A percentile compares a stretch with the other conserved stretches of the same genome.
Conservation (phyloP, 2,113 vertebrate genomes). For the Protobothrops mucrosquamatus region DNA sequence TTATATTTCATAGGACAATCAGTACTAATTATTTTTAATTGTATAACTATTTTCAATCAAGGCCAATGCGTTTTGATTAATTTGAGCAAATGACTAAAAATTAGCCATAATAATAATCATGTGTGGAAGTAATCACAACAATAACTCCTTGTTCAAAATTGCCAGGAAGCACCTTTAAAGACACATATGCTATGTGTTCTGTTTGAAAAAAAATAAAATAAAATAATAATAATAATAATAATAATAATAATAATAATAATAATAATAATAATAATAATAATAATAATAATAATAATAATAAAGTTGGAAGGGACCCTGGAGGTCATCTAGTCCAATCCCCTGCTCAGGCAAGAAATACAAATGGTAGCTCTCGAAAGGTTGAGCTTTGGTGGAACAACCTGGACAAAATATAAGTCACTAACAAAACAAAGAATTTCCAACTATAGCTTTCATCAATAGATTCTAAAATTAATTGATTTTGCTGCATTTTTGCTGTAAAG, state of each 20-base stretch:
- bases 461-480: neutral
- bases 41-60: neutral
- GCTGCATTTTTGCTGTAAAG: neutral
- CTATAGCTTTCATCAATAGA: neutral
- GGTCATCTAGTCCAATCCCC: too few relatives aligned
- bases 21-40: neutral
- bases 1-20: neutral
- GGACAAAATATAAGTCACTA: neutral
- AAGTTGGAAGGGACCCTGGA: too few relatives aligned
- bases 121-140: neutral
- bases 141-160: neutral
- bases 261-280: too few relatives aligned
- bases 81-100: neutral
- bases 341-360: neutral
- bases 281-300: too few relatives aligned
- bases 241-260: too few relatives aligned
- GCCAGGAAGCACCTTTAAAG: neutral
- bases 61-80: neutral
- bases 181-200: neutral
- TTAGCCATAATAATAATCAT: neutral
- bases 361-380: neutral
- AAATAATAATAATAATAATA: too few relatives aligned
- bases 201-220: neutral
- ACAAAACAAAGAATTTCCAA: constrained; percentile 10
- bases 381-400: neutral